phyloP scores from a whole-genome alignment of 2,797 vertebrate species.

The Garrulus glandarius region DNA sequence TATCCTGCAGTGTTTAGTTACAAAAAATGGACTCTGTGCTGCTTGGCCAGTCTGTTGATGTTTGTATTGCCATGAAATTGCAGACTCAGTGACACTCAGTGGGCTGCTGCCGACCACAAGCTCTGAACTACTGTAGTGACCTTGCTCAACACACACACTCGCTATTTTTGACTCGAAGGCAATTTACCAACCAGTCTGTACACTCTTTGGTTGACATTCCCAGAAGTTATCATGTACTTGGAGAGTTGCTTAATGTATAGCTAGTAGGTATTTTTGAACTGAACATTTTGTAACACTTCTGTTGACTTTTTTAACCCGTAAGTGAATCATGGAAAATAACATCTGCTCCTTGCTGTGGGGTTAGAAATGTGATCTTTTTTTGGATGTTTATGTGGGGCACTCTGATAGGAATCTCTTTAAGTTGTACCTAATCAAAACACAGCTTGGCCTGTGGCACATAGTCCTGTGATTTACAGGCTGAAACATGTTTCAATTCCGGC shows the following conservation, averaged over 20 bases:
- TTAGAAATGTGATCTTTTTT: constrained; percentile 39
- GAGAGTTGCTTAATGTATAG: constrained; percentile 58
- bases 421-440: constrained; percentile 48
- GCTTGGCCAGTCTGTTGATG: constrained; percentile 1
- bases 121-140: constrained; percentile 1
- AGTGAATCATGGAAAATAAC: constrained; percentile 39
- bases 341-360: constrained; percentile 34
- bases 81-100: not conserved
- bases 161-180: constrained; percentile 49
- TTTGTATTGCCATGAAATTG: not conserved
- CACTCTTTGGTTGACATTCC: constrained; percentile 33
- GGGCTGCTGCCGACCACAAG: not conserved
- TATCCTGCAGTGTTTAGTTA: not conserved
- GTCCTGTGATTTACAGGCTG: constrained; percentile 49
- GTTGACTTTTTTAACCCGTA: constrained; percentile 48
- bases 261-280: constrained; percentile 53
- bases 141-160: constrained; percentile 22
- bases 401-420: constrained; percentile 53
- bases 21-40: not conserved
- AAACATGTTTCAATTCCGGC: constrained; percentile 40
- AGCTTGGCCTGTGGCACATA: constrained; percentile 1
- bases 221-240: constrained; percentile 55
- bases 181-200: constrained; percentile 37
- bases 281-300: constrained; percentile 46
- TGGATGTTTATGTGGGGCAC: not conserved